Evolutionary conservation across 2,113 vertebrate species (phyloP).

Genomic region (Grus americana): DNA sequence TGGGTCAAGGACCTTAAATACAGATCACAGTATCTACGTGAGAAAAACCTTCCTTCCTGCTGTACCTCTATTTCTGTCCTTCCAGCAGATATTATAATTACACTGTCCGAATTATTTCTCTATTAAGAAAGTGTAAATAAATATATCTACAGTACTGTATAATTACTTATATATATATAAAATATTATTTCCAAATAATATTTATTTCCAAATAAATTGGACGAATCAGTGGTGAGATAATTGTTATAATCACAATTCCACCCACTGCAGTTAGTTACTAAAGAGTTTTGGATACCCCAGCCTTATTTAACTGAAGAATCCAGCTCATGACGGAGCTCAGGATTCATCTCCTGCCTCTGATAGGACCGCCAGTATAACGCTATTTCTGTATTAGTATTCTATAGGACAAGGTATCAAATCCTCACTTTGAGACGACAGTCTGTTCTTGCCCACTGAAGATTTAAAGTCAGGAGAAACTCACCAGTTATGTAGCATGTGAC

Average conservation of each 20-base stretch:
- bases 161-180: neutral
- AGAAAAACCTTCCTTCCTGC: neutral
- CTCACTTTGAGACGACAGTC: neutral
- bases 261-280: neutral
- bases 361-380: rapidly evolving
- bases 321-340: neutral
- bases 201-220: neutral
- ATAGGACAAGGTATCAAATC: neutral
- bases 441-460: neutral
- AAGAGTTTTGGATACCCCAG: neutral
- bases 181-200: neutral
- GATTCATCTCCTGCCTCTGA: neutral
- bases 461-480: constrained; percentile 48
- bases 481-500: constrained; percentile 96
- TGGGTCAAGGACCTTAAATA: neutral
- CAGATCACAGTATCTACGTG: neutral
- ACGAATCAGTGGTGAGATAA: neutral
- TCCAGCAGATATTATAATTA: neutral
- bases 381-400: neutral
- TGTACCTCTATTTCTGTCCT: neutral
- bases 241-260: neutral
- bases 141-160: neutral
- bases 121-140: neutral
- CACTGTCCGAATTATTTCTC: neutral
- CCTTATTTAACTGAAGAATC: neutral